phyloP scores from a whole-genome alignment of 2,888 invertebrate species.

The Pinctada fucata region DNA sequence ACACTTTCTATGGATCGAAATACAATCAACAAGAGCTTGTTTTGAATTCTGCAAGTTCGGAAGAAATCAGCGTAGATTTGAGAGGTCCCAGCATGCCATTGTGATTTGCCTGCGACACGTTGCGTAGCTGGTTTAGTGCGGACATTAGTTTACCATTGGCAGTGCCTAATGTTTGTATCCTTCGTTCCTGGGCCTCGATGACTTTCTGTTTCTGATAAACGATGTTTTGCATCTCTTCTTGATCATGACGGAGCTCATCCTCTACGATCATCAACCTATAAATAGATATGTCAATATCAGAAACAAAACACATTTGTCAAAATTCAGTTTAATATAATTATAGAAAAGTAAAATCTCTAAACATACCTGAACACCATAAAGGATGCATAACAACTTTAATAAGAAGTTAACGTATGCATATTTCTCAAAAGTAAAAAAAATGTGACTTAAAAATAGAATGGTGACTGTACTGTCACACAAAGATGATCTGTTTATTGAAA shows the following conservation, averaged over 20 bases:
- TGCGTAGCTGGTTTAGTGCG: constrained; percentile 88
- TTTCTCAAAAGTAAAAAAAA: no score
- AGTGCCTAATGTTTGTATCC: constrained; percentile 90
- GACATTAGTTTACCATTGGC: constrained; percentile 88
- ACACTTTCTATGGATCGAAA: no score
- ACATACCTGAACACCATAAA: no score
- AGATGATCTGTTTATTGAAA: no score
- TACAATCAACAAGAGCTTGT: constrained; percentile 69
- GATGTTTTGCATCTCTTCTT: constrained; percentile 90
- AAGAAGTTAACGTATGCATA: no score
- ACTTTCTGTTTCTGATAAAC: constrained; percentile 91
- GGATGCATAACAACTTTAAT: no score
- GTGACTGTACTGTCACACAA: no score
- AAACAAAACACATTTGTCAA: background rate
- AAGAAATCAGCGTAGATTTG: constrained; percentile 49
- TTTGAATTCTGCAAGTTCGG: constrained; percentile 64
- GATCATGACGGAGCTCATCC: constrained; percentile 90
- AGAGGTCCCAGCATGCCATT: constrained; percentile 57
- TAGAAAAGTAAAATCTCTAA: no score
- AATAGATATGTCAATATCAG: constrained; percentile 15
- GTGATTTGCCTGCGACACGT: constrained; percentile 72
- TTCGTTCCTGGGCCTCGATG: constrained; percentile 89
- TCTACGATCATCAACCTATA: constrained; percentile 87
- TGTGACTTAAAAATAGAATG: background rate
- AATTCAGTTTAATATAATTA: background rate